Evolutionary conservation across 2,888 invertebrate species (phyloP), one percentile per base, ranked within the genome.

Genomic region (Phoronis australis): DNA sequence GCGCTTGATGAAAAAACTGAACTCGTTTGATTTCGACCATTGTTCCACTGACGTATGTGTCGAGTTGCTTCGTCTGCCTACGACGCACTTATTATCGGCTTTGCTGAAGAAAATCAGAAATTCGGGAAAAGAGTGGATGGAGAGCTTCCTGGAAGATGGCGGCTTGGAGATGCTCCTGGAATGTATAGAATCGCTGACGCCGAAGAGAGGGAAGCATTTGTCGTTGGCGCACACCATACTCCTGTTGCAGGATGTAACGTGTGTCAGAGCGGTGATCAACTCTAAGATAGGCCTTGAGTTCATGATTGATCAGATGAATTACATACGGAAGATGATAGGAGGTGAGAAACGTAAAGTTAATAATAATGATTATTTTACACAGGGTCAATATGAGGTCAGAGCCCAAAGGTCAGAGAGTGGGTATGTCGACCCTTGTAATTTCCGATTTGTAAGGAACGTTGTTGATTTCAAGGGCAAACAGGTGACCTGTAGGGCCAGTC

Each of bases 241-340:
- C 31, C 57, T 75, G 21, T 51, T 72, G 42, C 74, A 75, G 55
- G 69, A 72, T 48, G 70, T 75, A 20, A 60, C 65, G 3, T 75
- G 75, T 48, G 60, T 75, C 45, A 66, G 66, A 49, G 60, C 62
- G 2, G 60, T 73, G 21, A 88, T 93, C 90, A 93, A 93, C 82
- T 88, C 91, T 75, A 85, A 90, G 71, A 87, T 91, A 78, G 93
- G 93, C 66, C 83, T 94, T 79, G 91, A 92, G 81, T 91, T 90
- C 79, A 90, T 94, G 76, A 90, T 93, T 64, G 90, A 92, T 79
- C 90, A 92, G 80, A 88, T 88, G 60, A 92, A 92, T 78, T 92
- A 92, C 79, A 87, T 89, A 65, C 84, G 85, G 66, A 92, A 93
- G 79, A 84, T 94, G 69, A 90, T 92, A 45, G 87, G 90, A 75